Percentiles rank a stretch among this genome's conserved stretches.
These are phyloP conservation scores for Branchinecta lindahli DNA, from an alignment of 1,140 invertebrate genomes.

Conservation along the genomic window DNA sequence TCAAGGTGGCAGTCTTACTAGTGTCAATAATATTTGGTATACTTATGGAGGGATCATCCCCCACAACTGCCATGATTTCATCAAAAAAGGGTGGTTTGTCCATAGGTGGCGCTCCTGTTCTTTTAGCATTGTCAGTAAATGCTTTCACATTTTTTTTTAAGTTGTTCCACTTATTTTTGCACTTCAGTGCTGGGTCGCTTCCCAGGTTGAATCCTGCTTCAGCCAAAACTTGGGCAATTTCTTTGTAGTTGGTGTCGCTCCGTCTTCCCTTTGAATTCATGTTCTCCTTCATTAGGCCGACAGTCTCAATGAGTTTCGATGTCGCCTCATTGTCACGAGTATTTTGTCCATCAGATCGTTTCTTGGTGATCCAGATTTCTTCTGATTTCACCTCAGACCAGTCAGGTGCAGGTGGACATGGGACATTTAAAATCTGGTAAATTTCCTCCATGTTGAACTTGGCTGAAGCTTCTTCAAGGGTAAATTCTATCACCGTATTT, in stretches of 20 bases:
- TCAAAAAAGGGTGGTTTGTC: constrained; percentile 11
- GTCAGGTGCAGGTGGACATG: no score
- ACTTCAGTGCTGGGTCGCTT: not conserved
- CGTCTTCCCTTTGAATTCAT: not conserved
- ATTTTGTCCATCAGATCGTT: no score
- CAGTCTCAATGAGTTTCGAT: not conserved
- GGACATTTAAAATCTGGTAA: no score
- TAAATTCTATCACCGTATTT: no score
- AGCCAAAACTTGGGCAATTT: constrained; percentile 4
- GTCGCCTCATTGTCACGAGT: not conserved
- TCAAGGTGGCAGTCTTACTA: no score
- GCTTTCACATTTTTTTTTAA: not conserved
- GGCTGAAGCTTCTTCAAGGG: no score
- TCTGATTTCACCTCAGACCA: no score
- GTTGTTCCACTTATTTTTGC: constrained; percentile 13
- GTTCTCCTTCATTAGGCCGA: not conserved
- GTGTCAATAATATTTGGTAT: no score
- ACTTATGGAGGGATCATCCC: not conserved
- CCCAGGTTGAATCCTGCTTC: not conserved
- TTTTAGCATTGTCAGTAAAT: constrained; percentile 6
- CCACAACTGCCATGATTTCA: not conserved
- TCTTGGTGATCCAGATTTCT: no score
- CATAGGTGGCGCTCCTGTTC: constrained; percentile 2
- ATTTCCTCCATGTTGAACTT: no score
- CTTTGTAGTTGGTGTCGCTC: not conserved